Base-by-base conservation (phyloP, 2,797 vertebrate species). In the Austrolebias charrua region DNA sequence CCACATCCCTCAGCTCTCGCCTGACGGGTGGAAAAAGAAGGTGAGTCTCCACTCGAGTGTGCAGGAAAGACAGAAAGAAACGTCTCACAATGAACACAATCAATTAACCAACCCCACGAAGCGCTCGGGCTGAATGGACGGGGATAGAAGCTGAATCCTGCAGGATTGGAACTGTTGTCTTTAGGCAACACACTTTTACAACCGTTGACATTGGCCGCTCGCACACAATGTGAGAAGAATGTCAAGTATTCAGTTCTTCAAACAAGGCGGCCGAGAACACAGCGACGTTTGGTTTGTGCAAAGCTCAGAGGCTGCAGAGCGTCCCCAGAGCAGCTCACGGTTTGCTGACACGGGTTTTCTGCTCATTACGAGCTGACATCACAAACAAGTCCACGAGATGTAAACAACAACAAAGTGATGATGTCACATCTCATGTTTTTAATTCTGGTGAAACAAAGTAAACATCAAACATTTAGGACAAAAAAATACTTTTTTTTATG, bases 141-240 rank as follows among this genome's bases (percentile, higher is more conserved):
- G 60, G 85, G 81, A 74, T 83, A 75, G 56, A 58, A 46, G 60
- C 63, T 66, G 78, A 88, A 85, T 82, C 86, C 89, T 38, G 0
- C 19, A 16, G 86, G 83, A 71, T 89, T 86, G 81, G 20, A 52
- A 52, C 69, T 89, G 86, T 89, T 90, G 86, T 91, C 77, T 76
- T 71, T 52, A 64, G 81, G 70, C 57, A 79, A 74, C 83, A 81
- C 84, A 74, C 82, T 82, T 79, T 86, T 79, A 90, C 73, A 86
- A 58, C 80, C 78, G 63, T 75, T 76, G 85, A 87, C 87, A 82
- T 81, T 76, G 69, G 80, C 71, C 60, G 70, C 80, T 76, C 81
- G 80, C 71, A 64, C 69, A 91, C 81, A 89, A 91, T 90, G 84
- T 55, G 83, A 69, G 63, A 93, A 89, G 86, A 87, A 92, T 90